Evolutionary conservation across 2,888 invertebrate genomes (phyloP), one percentile per base, ranked within the genome.

Genomic region (Morpho achilles): DNA sequence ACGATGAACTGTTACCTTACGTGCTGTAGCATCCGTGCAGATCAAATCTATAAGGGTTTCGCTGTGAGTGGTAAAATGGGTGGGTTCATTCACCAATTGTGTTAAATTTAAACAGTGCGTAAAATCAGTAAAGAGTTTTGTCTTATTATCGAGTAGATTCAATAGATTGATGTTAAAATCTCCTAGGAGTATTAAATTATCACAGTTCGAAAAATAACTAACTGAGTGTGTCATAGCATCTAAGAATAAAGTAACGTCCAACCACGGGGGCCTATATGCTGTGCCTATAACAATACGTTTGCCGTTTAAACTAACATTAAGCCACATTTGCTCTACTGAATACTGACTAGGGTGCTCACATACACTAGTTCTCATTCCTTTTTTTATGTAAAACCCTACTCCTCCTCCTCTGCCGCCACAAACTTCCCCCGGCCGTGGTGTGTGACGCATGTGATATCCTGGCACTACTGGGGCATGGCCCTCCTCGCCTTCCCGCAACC

Each of bases 401-500:
- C 62, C 64, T n/a, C 61, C 61, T 7, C 60, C 60, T 7, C 60
- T 23, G 8, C 8, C 42, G 9, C 59, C 10, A 22, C 42, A 51
- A 2, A 51, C 42, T 8, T 32, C 16, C 8, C 10, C 6, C 2
- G 62, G 56, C 6, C 60, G 52, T 8, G 58, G 61, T 5, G 8
- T 49, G 41, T 59, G 58, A 1, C 32, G 32, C 7, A 62, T n/a
- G 6, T 43, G 57, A 45, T 68, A 72, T 6, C 67, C 68, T 1
- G 65, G 63, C 7, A 67, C 56, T 4, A 43, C 8, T 5, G 70
- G 70, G 2, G 69, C 69, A 5, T 61, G 61, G 1, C 44, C 64
- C 8, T 68, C 68, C 54, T 69, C 63, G 0, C 68, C 68, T 7
- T 39, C 43, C n/a, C 60, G 47, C 2, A 71, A 51, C 69, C 69